Evolutionary conservation across 2,113 vertebrate species (phyloP).

Genomic region (Tauraco erythrolophus): DNA sequence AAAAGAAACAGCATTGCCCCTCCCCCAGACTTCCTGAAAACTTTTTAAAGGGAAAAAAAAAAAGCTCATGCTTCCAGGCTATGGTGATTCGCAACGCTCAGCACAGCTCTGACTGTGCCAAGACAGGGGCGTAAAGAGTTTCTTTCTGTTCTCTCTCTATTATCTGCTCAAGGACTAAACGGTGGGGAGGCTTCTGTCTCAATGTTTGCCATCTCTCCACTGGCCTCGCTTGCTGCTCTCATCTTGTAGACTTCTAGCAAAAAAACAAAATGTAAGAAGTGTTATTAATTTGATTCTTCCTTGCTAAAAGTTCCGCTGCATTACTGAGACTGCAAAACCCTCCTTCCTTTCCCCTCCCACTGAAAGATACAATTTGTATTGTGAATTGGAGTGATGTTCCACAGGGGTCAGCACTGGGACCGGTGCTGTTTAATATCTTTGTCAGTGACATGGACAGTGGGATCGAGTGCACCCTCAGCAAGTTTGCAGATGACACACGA

Average conservation of each 20-base stretch:
- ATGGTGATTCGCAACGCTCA: not conserved
- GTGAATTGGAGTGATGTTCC: too few species aligned
- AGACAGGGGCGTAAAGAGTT: not conserved
- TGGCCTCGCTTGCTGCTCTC: not conserved
- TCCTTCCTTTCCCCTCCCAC: not conserved
- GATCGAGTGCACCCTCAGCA: too few species aligned
- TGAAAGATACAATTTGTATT: not conserved
- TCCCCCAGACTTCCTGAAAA: conserved; percentile 79
- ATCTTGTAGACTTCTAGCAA: not conserved
- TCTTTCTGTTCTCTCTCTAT: not conserved
- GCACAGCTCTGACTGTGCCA: not conserved
- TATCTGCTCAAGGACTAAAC: not conserved
- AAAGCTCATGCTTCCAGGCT: not conserved
- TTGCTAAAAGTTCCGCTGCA: not conserved
- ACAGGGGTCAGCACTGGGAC: too few species aligned
- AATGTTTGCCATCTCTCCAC: not conserved
- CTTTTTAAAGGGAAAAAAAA: not conserved
- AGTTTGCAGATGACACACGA: too few species aligned
- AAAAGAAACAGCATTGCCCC: conserved; percentile 66
- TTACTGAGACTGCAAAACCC: not conserved
- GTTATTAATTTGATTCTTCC: not conserved
- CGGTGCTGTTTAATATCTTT: too few species aligned
- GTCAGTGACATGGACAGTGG: too few species aligned
- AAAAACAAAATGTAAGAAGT: not conserved
- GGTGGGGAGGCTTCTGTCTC: not conserved